Conservation (phyloP, 2,113 vertebrate species). For the Sciurus niger region DNA sequence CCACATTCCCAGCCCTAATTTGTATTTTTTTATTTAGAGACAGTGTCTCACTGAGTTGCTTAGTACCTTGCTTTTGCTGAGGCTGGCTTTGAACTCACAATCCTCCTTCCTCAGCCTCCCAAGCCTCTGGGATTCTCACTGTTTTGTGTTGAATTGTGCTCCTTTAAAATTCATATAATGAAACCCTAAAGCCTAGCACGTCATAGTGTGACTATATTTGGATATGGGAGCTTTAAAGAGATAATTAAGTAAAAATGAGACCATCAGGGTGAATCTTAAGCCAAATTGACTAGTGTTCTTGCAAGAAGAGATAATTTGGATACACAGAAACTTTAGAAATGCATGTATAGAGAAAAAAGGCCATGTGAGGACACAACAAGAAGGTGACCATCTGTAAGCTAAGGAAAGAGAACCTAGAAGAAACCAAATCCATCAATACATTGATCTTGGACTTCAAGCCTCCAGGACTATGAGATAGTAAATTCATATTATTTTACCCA, state of each 20-base stretch:
- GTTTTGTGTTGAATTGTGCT: neutral
- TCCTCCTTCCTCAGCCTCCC: too few relatives aligned
- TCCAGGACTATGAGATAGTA: neutral
- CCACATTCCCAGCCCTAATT: too few relatives aligned
- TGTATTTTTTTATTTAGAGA: too few relatives aligned
- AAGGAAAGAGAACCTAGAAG: neutral
- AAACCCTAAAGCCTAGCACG: neutral
- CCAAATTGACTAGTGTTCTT: neutral
- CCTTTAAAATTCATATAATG: neutral
- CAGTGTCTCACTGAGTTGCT: too few relatives aligned
- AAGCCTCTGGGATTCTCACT: neutral
- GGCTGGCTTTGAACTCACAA: too few relatives aligned
- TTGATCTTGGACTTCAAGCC: neutral
- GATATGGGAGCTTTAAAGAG: neutral
- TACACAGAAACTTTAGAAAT: neutral
- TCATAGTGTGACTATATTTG: constrained; percentile 25
- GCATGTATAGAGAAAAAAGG: neutral
- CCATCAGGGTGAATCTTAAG: neutral
- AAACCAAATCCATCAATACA: neutral
- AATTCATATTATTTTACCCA: neutral
- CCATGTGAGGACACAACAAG: neutral
- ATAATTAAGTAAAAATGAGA: constrained; percentile 22
- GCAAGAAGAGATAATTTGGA: neutral
- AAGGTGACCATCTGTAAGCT: neutral
- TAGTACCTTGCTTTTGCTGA: too few relatives aligned